These are phyloP conservation scores for Conger conger DNA, from an alignment of 2,113 vertebrate genomes.

Conservation along the genomic window DNA sequence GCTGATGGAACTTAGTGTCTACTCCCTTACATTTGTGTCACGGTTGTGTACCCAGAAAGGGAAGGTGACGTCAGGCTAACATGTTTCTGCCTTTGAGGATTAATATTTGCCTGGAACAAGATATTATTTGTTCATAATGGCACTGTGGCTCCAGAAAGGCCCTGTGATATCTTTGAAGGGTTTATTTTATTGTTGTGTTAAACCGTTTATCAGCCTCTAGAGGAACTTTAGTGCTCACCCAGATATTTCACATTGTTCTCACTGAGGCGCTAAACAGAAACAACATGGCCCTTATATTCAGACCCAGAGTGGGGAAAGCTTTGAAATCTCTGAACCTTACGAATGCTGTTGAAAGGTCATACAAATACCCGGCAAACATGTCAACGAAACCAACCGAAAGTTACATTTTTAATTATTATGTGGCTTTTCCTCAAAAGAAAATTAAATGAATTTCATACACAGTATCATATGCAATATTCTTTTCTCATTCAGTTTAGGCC, in stretches of 20 bases:
- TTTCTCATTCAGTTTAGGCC: neutral
- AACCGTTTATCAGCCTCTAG: neutral
- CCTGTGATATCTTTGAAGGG: conserved; percentile 8
- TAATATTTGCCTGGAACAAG: conserved; percentile 4
- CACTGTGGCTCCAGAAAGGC: neutral
- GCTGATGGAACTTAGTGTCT: neutral
- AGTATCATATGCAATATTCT: neutral
- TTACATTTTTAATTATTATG: neutral
- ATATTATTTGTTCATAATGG: neutral
- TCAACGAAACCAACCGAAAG: neutral
- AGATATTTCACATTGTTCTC: neutral
- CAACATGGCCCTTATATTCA: neutral
- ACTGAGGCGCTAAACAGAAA: neutral
- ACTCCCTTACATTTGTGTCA: neutral
- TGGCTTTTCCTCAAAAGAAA: neutral
- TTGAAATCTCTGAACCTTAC: neutral
- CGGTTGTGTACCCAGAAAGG: neutral
- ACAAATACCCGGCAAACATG: neutral
- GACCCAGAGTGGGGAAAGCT: neutral
- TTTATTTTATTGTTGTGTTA: conserved; percentile 10
- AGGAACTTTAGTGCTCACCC: neutral
- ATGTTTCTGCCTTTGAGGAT: neutral
- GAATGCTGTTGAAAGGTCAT: neutral
- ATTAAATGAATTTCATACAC: neutral
- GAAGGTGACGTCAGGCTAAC: neutral